Evolutionary conservation across 2,888 invertebrate genomes (phyloP).

Genomic region (Metellina segmentata): DNA sequence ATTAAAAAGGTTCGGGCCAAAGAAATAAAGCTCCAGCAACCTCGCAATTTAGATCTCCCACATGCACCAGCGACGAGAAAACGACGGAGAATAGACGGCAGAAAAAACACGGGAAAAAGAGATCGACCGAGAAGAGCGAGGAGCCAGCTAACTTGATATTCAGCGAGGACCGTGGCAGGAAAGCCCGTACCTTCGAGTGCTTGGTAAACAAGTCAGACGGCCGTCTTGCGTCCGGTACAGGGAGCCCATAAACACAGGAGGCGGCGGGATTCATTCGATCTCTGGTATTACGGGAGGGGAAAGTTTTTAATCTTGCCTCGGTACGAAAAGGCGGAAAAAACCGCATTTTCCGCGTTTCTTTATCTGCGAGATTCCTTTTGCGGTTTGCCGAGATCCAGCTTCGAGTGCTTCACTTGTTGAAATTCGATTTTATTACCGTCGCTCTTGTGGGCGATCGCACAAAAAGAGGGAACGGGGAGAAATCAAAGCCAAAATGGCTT

Average conservation of each 20-base stretch:
- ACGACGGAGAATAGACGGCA: not conserved
- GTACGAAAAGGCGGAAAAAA: conserved; percentile 23
- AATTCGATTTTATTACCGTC: conserved; percentile 31
- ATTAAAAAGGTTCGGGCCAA: not conserved
- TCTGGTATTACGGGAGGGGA: conserved; percentile 29
- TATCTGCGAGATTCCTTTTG: conserved; percentile 26
- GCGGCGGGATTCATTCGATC: conserved; percentile 48
- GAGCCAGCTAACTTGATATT: conserved; percentile 74
- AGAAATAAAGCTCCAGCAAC: not conserved
- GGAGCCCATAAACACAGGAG: conserved; percentile 63
- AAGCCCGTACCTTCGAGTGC: conserved; percentile 73
- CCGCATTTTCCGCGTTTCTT: conserved; percentile 5
- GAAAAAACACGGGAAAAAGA: conserved; percentile 17
- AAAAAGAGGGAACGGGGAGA: not conserved
- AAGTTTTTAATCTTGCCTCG: conserved; percentile 66
- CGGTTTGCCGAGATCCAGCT: not conserved
- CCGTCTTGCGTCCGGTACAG: conserved; percentile 74
- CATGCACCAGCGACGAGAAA: not conserved
- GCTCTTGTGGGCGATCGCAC: not conserved
- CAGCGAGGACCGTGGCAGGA: conserved; percentile 57
- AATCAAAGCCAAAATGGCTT: no score
- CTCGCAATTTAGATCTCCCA: not conserved
- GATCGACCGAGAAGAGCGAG: not conserved
- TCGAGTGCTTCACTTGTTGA: conserved; percentile 31
- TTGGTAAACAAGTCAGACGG: conserved; percentile 71